Percentiles rank a stretch among this genome's conserved stretches.
These are phyloP conservation scores for Bambusicola thoracicus DNA, from an alignment of 2,113 vertebrate species.

Conservation along the genomic window DNA sequence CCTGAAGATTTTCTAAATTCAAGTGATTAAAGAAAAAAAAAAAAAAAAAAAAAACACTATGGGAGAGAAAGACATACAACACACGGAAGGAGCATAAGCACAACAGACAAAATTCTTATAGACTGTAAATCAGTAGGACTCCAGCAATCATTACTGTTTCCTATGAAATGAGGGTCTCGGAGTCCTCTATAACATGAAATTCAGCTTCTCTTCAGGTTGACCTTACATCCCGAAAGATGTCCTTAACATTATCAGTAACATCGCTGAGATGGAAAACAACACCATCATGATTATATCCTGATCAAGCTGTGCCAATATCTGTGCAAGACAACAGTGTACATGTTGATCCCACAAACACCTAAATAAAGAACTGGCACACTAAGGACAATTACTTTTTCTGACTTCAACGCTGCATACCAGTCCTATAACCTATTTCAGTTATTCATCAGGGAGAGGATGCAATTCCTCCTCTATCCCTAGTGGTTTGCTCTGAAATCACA, in stretches of 20 bases:
- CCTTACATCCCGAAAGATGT: neutral
- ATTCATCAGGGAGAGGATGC: neutral
- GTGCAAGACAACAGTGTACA: neutral
- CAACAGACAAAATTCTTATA: neutral
- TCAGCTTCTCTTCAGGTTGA: neutral
- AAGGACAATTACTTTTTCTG: neutral
- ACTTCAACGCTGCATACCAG: neutral
- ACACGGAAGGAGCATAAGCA: neutral
- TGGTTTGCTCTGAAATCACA: neutral
- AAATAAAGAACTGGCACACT: fast-evolving
- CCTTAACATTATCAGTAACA: neutral
- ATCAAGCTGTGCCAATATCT: neutral
- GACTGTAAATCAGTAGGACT: neutral
- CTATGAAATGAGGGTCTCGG: neutral
- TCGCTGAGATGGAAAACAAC: neutral
- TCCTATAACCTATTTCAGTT: neutral
- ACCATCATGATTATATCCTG: neutral
- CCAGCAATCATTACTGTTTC: neutral
- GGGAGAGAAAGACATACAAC: neutral
- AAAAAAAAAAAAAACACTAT: no score
- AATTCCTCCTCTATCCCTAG: neutral
- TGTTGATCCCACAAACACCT: neutral
- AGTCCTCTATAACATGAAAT: neutral
- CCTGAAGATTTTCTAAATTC: neutral
- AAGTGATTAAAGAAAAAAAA: neutral